These are phyloP conservation scores for Neopelma chrysocephalum DNA, from an alignment of 2,797 vertebrate species.

Conservation along the genomic window DNA sequence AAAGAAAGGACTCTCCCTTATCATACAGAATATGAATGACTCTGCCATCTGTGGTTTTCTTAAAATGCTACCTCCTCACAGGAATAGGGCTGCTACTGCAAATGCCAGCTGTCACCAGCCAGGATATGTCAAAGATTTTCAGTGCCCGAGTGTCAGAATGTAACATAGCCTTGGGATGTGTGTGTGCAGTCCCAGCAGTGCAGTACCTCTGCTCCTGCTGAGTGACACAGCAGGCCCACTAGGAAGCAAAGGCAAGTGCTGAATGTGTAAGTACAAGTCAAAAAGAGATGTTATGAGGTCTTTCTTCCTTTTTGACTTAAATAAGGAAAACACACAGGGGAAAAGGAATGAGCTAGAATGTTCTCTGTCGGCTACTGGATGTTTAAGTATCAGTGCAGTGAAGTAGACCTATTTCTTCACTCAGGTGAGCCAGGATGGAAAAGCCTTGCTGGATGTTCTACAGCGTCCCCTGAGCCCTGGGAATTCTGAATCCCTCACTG, in stretches of 20 bases:
- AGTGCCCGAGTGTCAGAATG: not conserved
- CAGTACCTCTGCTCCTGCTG: not conserved
- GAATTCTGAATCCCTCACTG: constrained; percentile 95
- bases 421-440: constrained; percentile 97
- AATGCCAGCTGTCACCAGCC: constrained; percentile 51
- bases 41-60: constrained; percentile 62
- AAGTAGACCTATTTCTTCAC: not conserved
- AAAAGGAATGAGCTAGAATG: not conserved
- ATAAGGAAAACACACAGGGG: not conserved
- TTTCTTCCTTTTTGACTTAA: not conserved
- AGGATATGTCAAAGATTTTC: not conserved
- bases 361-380: not conserved
- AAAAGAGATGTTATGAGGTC: not conserved
- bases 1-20: constrained; percentile 9
- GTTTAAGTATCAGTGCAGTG: not conserved
- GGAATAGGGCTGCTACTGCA: not conserved
- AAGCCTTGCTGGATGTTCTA: constrained; percentile 93
- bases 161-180: not conserved
- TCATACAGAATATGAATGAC: constrained; percentile 42
- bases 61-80: constrained; percentile 44
- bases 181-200: not conserved
- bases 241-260: not conserved
- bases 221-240: not conserved
- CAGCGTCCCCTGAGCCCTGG: constrained; percentile 95
- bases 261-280: not conserved